Evolutionary conservation across 2,888 invertebrate genomes (phyloP).

Genomic region (Lysandra coridon): DNA sequence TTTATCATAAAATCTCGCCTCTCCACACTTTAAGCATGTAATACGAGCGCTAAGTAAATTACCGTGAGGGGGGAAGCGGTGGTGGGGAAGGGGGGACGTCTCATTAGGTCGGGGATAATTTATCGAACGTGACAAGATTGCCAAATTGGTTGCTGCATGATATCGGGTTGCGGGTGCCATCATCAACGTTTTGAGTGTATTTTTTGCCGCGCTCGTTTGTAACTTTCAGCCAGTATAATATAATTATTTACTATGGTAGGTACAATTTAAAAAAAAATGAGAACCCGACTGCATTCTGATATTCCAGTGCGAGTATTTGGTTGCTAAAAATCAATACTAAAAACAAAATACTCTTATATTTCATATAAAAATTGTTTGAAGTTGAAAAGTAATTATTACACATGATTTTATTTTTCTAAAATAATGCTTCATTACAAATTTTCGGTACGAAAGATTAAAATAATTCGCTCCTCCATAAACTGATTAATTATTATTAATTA

Average conservation of each 20-base stretch:
- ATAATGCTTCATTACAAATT: background rate
- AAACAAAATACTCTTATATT: no score
- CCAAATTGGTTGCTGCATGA: conserved; percentile 33
- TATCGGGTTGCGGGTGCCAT: conserved; percentile 25
- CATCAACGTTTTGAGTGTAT: background rate
- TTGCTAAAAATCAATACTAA: no score
- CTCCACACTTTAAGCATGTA: conserved; percentile 23
- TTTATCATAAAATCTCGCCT: conserved; percentile 14
- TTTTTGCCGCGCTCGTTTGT: background rate
- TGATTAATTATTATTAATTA: background rate
- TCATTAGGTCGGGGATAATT: conserved; percentile 40
- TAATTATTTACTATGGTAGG: no score
- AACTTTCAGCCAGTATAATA: background rate
- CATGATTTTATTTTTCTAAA: background rate
- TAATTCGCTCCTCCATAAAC: background rate
- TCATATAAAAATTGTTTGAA: no score
- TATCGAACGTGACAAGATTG: conserved; percentile 37
- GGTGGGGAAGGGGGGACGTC: conserved; percentile 37
- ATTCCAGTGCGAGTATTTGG: no score
- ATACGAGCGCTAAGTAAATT: conserved; percentile 28
- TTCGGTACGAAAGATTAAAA: background rate
- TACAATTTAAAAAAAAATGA: no score
- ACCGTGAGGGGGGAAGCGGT: conserved; percentile 36
- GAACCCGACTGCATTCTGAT: no score
- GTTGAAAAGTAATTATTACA: background rate